Percentiles rank a stretch among this genome's conserved stretches.
Conservation (phyloP, 1,140 invertebrate genomes). For the Habropoda laboriosa region DNA sequence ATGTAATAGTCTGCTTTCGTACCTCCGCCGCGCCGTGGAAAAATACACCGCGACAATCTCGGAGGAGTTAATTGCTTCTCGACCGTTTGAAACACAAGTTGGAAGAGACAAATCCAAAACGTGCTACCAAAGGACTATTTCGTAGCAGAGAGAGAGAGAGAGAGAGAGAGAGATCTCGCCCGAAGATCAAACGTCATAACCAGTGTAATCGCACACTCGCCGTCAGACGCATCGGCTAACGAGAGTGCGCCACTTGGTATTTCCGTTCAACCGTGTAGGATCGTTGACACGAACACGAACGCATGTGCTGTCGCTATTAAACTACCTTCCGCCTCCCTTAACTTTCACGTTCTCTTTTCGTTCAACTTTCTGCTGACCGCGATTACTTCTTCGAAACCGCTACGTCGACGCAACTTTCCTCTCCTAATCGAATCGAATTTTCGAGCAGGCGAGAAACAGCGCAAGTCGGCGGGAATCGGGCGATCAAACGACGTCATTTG, state of each 20-base stretch:
- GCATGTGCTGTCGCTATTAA: conserved; percentile 33
- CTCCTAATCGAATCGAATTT: not conserved
- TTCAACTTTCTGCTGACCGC: too few relatives aligned
- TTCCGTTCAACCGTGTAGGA: conserved; percentile 49
- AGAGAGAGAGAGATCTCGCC: too few relatives aligned
- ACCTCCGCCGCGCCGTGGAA: not conserved
- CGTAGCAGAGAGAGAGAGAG: too few relatives aligned
- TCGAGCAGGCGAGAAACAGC: not conserved
- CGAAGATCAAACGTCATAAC: conserved; percentile 46
- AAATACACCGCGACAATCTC: not conserved
- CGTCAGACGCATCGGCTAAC: conserved; percentile 60
- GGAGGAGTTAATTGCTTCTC: not conserved
- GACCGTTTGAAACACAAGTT: too few relatives aligned
- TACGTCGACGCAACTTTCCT: not conserved
- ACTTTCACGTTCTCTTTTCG: not conserved
- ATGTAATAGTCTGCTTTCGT: not conserved
- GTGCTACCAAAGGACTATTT: not conserved
- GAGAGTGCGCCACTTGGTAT: conserved; percentile 53
- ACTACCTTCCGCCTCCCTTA: not conserved
- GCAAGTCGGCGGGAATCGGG: not conserved
- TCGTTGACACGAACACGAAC: conserved; percentile 58
- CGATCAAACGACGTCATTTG: not conserved
- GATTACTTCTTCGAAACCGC: not conserved
- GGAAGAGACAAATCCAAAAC: too few relatives aligned
- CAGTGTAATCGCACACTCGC: conserved; percentile 51